Evolutionary conservation across 2,888 invertebrate genomes (phyloP).

Genomic region (Slavum lentiscoides): DNA sequence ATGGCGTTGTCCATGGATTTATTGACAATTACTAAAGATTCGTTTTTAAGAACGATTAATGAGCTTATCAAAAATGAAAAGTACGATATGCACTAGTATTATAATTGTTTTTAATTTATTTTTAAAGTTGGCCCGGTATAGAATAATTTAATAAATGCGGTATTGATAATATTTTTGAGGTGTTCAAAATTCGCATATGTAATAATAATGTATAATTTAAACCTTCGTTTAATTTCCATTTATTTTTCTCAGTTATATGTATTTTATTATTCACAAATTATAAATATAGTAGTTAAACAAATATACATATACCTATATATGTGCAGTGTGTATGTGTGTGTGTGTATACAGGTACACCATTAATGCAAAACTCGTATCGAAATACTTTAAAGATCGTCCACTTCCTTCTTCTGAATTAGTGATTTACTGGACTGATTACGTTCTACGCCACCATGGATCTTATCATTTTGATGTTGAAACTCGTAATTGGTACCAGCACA

Average conservation of each 20-base stretch:
- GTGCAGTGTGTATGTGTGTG: no score
- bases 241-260: no score
- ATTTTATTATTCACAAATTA: no score
- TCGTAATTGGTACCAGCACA: conserved; percentile 25
- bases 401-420: conserved; percentile 76
- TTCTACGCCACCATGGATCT: conserved; percentile 78
- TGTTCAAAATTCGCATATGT: no score
- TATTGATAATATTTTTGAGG: no score
- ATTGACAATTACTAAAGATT: conserved; percentile 10
- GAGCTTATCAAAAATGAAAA: conserved; percentile 15
- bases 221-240: no score
- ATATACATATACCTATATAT: no score
- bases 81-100: background rate
- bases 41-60: conserved; percentile 4
- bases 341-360: background rate
- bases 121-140: no score
- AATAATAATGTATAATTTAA: no score
- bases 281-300: no score
- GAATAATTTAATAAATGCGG: no score
- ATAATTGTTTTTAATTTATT: no score
- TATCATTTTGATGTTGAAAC: conserved; percentile 70
- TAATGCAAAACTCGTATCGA: conserved; percentile 69
- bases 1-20: conserved; percentile 31
- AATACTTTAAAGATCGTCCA: conserved; percentile 73
- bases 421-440: conserved; percentile 85